Base-by-base conservation (phyloP, 2,888 invertebrate genomes). In the Prosapia bicincta region DNA sequence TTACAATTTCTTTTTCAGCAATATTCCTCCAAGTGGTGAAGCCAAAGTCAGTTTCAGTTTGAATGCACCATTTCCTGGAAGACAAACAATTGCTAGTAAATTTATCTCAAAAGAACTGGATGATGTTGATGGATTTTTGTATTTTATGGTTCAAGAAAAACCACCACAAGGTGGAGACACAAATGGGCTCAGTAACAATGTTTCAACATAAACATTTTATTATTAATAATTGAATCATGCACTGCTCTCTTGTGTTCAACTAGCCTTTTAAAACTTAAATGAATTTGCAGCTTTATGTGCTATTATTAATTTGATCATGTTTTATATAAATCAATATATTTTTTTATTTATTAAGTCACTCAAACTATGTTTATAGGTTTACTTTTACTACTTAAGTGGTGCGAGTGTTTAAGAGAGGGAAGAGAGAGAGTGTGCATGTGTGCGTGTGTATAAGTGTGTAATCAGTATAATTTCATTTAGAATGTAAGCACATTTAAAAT, bases 121-220 rank as follows among this genome's bases (percentile, higher is more conserved):
- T 78, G 97, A 97, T 83, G 94, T 97, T 1, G 96, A 97, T 82
- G 97, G 97, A 0, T 95, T 92, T 85, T 84, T 91, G n/a, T 89
- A 91, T 71, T 91, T 94, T 80, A 90, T 90, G 85, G 92, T 95
- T 5, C 67, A 71, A 65, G 78, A 78, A 15, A 75, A 78, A 71
- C 71, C 74, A 24, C 65, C 74, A 2, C 54, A n/a, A 13, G 20
- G 20, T 9, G 74, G 74, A 15, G 74, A 74, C 25, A 20, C 74
- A 1, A 74, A 74, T 20, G 74, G 74, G n/a, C 13, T 74, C 9
- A 74, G 74, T 23, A 74, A 74, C 66, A 74, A 74, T 32, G 54
- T 74, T 10, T 1, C 66, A 5, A 30, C 69, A 24, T 28, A 28
- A 69, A 69, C 69, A 54, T 54, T 54, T 20, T 3, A 20, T 20